Evolutionary conservation across 1,140 invertebrate species (phyloP), one percentile per base, ranked within the genome.

Genomic region (Zaprionus vittiger): DNA sequence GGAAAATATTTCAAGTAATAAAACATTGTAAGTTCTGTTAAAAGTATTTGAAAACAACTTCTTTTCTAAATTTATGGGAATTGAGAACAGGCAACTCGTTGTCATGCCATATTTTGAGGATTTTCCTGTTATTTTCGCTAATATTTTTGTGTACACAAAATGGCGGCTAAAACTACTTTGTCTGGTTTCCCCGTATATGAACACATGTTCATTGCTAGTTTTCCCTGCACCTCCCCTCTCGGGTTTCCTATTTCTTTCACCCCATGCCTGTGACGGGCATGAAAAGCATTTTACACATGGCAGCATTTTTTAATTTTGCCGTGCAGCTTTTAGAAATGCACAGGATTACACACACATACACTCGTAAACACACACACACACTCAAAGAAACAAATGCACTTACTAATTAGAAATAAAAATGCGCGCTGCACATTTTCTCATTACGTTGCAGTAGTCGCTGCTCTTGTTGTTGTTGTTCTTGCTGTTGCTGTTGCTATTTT

Each of bases 211-310:
- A 64, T 34, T 74, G 71, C 55, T 20, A 74, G 65, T 73, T 73
- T 64, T 22, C 54, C 62, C 49, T 57, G 11, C 26, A 59, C 38
- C 31, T 28, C 4, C 24, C 22, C 20, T 37, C 41, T 64, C 68
- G 47, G 70, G 52, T 26, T 41, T 62, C 22, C 22, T 37, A 41
- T 63, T 77, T 83, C 73, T 68, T 66, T 47, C n/a, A 17, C 41
- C 41, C 41, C 41, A 47, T 69, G 65, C 17, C 79, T 79, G 79
- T 80, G 73, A 84, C 79, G 77, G 76, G 76, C 85, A 89, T 90
- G 85, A 90, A 90, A 90, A 90, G 91, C 90, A 87, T 91, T 91
- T 91, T 86, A 91, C 90, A 91, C 90, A 91, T 91, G 90, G 85
- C 83, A 91, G 90, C 90, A 72, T 91, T 91, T 91, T 91, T 91